phyloP scores from a whole-genome alignment of 2,113 vertebrate genomes.

The Myotis brandtii region DNA sequence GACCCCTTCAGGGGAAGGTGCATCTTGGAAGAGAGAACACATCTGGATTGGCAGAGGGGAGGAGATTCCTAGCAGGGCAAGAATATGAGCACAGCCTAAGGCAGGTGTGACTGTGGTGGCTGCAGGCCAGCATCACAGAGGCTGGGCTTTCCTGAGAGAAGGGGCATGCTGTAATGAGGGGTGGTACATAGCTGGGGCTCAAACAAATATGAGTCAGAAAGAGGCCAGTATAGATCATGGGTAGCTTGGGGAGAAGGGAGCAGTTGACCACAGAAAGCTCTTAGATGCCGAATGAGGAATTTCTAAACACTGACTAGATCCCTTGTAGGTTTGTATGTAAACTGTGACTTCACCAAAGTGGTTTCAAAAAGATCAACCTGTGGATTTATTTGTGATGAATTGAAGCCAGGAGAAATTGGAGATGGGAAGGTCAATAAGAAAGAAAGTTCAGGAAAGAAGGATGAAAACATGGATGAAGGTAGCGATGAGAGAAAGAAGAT shows the following conservation, averaged over 20 bases:
- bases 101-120: neutral
- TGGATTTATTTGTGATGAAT: neutral
- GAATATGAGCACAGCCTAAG: neutral
- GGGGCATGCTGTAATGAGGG: neutral
- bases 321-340: neutral
- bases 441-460: neutral
- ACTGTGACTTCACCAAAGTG: neutral
- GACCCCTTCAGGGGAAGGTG: neutral
- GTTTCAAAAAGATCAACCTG: neutral
- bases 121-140: neutral
- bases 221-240: neutral
- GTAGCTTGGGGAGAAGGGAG: neutral
- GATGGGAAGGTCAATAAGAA: neutral
- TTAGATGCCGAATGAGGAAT: neutral
- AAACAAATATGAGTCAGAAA: neutral
- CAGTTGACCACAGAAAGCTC: neutral
- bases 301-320: neutral
- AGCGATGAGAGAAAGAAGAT: neutral
- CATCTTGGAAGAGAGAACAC: neutral
- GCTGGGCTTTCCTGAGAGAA: neutral
- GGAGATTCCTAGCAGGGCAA: neutral
- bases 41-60: neutral
- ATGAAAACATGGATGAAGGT: neutral
- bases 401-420: neutral
- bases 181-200: neutral